Base-by-base conservation (phyloP, 2,797 vertebrate genomes). In the Tympanoctomys barrerae region DNA sequence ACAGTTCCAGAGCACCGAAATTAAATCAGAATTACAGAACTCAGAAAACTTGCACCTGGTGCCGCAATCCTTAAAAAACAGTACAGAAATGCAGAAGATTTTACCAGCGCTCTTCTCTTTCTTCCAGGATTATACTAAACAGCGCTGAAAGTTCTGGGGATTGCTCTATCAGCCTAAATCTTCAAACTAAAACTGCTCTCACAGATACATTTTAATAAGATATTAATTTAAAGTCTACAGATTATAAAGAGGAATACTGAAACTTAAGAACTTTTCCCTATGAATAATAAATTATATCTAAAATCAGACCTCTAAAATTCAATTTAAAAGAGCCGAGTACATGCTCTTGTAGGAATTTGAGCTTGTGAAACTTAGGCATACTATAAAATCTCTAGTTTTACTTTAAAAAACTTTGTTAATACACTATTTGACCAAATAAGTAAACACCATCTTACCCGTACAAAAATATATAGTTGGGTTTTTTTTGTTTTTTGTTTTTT, bases 361-460 rank as follows among this genome's bases (percentile, higher is more conserved):
- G 70, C 33, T 94, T 94, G 84, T 54, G 77, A 80, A 95, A 95
- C 21, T 83, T 70, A 57, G 36, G 89, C 80, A 87, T 59, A 92
- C 1, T 91, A 71, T 91, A 82, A 82, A 91, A 86, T 57, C 46
- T 54, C 52, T 5, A 89, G 68, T 91, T 89, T 94, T 81, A 91
- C 39, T 66, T 68, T 70, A n/a, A 87, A 90, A 96, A 64, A 33
- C 42, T 33, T 26, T 68, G 78, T 75, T 89, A 91, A 92, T 71
- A 92, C 94, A 82, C 49, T 84, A 94, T 36, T 62, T 89, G 57
- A 75, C 62, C 90, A 95, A 91, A 95, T 18, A 95, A 91, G 94
- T 16, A 85, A 78, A 89, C 95, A 39, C 54, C 14, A 87, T 79
- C 33, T 8, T 8, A 84, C 26, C 54, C 73, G 78, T 52, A 64